Conservation (phyloP, 2,797 vertebrate genomes). For the Phoeniculus purpureus region DNA sequence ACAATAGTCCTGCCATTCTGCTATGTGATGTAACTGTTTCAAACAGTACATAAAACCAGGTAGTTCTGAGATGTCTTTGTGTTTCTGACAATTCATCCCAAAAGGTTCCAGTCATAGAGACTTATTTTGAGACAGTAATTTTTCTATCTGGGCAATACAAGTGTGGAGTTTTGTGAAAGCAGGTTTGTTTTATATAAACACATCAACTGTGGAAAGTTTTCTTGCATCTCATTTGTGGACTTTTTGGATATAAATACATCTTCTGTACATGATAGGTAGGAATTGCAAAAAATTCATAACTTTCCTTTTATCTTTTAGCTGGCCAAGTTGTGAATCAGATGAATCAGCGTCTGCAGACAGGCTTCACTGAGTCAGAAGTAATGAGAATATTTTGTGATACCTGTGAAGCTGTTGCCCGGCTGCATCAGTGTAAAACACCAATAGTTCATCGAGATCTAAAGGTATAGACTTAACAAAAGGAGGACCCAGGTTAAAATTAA, state of each 20-base stretch:
- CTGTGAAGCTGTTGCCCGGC: conserved; percentile 94
- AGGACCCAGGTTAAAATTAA: not conserved
- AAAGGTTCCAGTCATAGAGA: not conserved
- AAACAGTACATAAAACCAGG: not conserved
- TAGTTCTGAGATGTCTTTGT: not conserved
- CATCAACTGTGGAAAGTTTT: not conserved
- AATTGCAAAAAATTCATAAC: not conserved
- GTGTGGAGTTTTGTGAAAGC: rapidly evolving
- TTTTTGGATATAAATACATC: rapidly evolving
- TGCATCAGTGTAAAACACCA: conserved; percentile 98
- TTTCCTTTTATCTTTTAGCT: conserved; percentile 68
- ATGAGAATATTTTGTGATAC: conserved; percentile 93
- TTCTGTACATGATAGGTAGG: not conserved
- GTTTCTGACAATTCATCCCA: rapidly evolving
- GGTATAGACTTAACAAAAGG: conserved; percentile 73
- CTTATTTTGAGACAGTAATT: not conserved
- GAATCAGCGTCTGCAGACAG: conserved; percentile 93
- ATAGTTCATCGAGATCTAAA: conserved; percentile 96
- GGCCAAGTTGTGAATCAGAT: conserved; percentile 99
- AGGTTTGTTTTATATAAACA: not conserved
- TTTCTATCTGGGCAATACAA: not conserved
- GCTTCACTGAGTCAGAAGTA: conserved; percentile 91
- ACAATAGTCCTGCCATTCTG: rapidly evolving
- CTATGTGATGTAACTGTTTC: not conserved
- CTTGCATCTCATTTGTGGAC: rapidly evolving